These are phyloP conservation scores for Campoletis raptor DNA, from an alignment of 2,888 invertebrate genomes.

Conservation along the genomic window DNA sequence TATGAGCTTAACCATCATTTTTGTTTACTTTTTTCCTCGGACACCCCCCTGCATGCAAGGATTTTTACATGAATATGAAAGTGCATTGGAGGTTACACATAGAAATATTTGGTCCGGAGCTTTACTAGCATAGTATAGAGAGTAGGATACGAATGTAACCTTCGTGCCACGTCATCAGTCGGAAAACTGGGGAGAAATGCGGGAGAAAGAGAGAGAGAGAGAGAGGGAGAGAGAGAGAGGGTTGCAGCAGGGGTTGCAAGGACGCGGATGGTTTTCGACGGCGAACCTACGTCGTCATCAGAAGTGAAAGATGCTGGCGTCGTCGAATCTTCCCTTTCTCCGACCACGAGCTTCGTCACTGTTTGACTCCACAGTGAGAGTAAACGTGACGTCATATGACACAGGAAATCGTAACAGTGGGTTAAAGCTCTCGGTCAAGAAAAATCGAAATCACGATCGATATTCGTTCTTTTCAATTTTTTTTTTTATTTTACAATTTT, in stretches of 20 bases:
- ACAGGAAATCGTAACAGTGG: conserved; percentile 47
- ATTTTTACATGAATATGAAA: background rate
- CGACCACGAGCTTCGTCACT: conserved; percentile 41
- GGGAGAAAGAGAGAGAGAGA: background rate
- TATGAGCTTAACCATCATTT: background rate
- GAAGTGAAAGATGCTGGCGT: conserved; percentile 82
- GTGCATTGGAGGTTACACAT: conserved; percentile 54
- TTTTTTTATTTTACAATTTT: background rate
- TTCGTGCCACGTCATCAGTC: conserved; percentile 81
- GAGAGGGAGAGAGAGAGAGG: background rate
- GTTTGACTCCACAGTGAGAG: conserved; percentile 75
- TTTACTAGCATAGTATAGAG: conserved; percentile 53
- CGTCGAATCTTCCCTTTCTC: conserved; percentile 81
- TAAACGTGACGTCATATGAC: conserved; percentile 79
- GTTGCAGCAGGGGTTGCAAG: conserved; percentile 45
- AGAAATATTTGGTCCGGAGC: conserved; percentile 39
- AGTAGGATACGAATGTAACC: conserved; percentile 75
- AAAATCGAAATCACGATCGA: conserved; percentile 21
- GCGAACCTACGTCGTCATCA: conserved; percentile 80
- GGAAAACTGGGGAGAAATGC: conserved; percentile 18
- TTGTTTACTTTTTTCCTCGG: too few species aligned
- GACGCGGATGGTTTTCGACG: conserved; percentile 65
- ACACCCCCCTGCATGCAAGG: too few species aligned
- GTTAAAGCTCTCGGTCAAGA: conserved; percentile 77
- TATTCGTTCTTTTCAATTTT: background rate